A percentile compares a stretch with the other conserved stretches of the same genome.
These are phyloP conservation scores for Myiotriccus ornatus DNA, from an alignment of 2,797 vertebrate species.

Conservation along the genomic window DNA sequence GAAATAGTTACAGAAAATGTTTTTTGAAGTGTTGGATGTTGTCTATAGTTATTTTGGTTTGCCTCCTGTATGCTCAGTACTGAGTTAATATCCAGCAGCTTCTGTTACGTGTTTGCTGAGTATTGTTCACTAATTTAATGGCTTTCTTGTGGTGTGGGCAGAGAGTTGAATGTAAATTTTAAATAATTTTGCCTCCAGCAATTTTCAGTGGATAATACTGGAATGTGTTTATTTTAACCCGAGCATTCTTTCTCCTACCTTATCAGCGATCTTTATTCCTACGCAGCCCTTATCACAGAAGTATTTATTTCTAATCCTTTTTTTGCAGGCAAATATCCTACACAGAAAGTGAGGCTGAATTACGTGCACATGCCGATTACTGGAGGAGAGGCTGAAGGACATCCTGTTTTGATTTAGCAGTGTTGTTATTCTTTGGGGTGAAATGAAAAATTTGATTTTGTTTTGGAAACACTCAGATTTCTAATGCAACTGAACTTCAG, in stretches of 20 bases:
- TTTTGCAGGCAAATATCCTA: constrained; percentile 30
- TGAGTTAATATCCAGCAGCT: background rate
- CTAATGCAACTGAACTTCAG: background rate
- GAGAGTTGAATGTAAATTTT: background rate
- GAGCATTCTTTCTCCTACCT: constrained; percentile 10
- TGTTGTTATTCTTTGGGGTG: background rate
- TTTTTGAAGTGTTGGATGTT: background rate
- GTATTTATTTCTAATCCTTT: constrained; percentile 55
- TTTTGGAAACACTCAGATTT: constrained; percentile 10
- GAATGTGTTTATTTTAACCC: constrained; percentile 27
- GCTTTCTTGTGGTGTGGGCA: background rate
- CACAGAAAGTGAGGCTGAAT: background rate
- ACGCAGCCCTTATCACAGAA: constrained; percentile 8
- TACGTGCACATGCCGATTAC: background rate
- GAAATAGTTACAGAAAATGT: background rate
- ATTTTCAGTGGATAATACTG: background rate
- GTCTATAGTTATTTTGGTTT: background rate
- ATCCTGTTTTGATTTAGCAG: background rate
- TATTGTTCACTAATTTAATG: background rate
- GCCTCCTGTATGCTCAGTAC: background rate
- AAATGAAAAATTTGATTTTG: background rate
- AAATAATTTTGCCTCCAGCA: background rate
- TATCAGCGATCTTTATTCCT: constrained; percentile 10
- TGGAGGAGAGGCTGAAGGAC: constrained; percentile 47
- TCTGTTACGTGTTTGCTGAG: background rate